Base-by-base conservation (phyloP, 2,888 invertebrate genomes). In the Melieria crassipennis region DNA sequence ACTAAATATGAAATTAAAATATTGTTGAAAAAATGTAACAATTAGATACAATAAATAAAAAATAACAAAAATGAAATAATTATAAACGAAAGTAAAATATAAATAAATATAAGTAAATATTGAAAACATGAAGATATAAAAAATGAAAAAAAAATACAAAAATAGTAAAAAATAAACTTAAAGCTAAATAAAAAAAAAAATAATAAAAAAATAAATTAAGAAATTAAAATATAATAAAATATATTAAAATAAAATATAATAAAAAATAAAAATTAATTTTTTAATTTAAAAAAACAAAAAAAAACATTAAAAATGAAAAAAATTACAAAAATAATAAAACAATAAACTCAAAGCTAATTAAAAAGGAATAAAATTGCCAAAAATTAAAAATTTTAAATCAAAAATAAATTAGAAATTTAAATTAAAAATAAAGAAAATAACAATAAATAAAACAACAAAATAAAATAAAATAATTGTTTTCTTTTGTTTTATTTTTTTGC, bases 361-460 rank as follows among this genome's bases (percentile, higher is more conserved):
- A 63, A 1, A 63, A 48, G 0, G 3, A n/a, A 7, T 48, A 48
- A 2, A 16, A 7, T 30, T 9, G 1, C 4, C 42, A 57, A 57
- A 30, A 1, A 30, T 30, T 1, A 0, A 57, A 30, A 57, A 57
- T 1, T 4, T 9, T 30, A 16, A 4, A 6, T 57, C 3, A 30
- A 13, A 11, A 4, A 30, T 57, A 30, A 57, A 6, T 30, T 5
- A 11, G 7, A n/a, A 30, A 11, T 60, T 60, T 43, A 10, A 60
- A n/a, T 47, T 2, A 47, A 65, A 65, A 56, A 13, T 16, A 46
- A 56, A 7, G 9, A 13, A 16, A 30, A 9, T 56, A 7, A 9
- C 13, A 56, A 56, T 30, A 56, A 30, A 64, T 11, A 46, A 65
- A 65, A 47, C 13, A n/a, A n/a, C 43, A 43, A 45, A 52, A 52